Conservation (phyloP, 1,140 invertebrate genomes). For the Cotesia vestalis region DNA sequence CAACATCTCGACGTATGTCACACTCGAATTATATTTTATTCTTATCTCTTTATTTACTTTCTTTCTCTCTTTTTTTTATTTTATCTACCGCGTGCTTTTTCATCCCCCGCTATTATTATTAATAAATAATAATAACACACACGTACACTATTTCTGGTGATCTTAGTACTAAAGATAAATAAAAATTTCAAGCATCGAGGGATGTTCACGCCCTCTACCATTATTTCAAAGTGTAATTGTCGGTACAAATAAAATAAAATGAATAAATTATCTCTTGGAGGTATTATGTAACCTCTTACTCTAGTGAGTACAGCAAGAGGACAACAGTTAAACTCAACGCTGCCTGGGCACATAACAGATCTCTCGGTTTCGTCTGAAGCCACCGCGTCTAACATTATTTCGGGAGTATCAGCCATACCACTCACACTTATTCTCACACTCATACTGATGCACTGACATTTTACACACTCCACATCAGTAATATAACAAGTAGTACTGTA, state of each 20-base stretch:
- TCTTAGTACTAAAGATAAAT: too few species aligned
- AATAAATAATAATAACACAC: neutral
- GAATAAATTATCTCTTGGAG: too few species aligned
- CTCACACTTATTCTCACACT: too few species aligned
- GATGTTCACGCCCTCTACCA: too few species aligned
- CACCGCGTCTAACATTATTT: constrained; percentile 52
- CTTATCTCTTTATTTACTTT: constrained; percentile 1
- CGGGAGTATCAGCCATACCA: constrained; percentile 49
- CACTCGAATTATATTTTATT: constrained; percentile 26
- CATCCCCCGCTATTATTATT: constrained; percentile 5
- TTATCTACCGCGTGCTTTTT: constrained; percentile 7
- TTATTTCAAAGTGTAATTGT: too few species aligned
- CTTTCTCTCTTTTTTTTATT: constrained; percentile 24
- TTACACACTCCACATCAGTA: too few species aligned
- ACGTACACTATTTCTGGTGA: neutral
- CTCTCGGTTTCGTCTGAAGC: constrained; percentile 21
- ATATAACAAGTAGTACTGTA: neutral
- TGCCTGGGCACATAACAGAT: constrained; percentile 21
- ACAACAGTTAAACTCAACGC: neutral
- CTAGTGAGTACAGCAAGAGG: constrained; percentile 4
- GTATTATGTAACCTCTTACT: constrained; percentile 29
- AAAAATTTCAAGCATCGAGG: too few species aligned
- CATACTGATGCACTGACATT: too few species aligned
- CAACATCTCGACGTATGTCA: constrained; percentile 35
- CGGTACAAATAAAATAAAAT: too few species aligned